These are phyloP conservation scores for Conistra vaccinii DNA, from an alignment of 2,888 invertebrate genomes.

Conservation along the genomic window DNA sequence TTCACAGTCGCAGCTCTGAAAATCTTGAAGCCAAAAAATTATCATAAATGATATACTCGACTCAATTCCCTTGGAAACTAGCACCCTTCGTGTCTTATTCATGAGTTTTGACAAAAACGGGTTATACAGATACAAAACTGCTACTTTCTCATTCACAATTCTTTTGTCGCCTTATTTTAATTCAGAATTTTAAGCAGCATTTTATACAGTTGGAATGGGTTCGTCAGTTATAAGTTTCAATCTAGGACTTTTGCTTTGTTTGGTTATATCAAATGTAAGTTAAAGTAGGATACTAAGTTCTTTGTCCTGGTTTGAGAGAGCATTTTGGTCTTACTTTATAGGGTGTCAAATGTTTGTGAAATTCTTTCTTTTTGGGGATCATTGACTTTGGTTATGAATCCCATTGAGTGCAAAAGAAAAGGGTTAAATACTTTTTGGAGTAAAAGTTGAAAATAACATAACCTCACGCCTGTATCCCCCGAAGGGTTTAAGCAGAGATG, in stretches of 20 bases:
- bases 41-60: constrained; percentile 71
- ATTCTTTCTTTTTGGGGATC: not conserved
- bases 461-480: not conserved
- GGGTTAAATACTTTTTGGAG: not conserved
- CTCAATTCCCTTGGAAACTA: constrained; percentile 68
- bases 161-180: constrained; percentile 68
- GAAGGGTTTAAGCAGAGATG: too few species aligned
- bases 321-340: constrained; percentile 2
- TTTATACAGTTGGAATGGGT: constrained; percentile 67
- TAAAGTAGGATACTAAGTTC: constrained; percentile 24
- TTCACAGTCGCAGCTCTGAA: constrained; percentile 45
- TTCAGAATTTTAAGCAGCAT: constrained; percentile 66
- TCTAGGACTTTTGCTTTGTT: constrained; percentile 57
- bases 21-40: constrained; percentile 63
- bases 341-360: not conserved
- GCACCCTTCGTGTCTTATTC: constrained; percentile 71
- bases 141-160: constrained; percentile 68
- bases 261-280: constrained; percentile 50
- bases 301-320: constrained; percentile 25
- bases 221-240: constrained; percentile 65
- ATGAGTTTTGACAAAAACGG: constrained; percentile 72
- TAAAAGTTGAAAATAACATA: not conserved
- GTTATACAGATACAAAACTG: constrained; percentile 69
- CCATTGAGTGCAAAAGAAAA: not conserved
- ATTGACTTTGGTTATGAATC: not conserved